A percentile compares a stretch with the other conserved stretches of the same genome.
Evolutionary conservation across 2,113 vertebrate genomes (phyloP).

Genomic region (Dicrurus megarhynchus): DNA sequence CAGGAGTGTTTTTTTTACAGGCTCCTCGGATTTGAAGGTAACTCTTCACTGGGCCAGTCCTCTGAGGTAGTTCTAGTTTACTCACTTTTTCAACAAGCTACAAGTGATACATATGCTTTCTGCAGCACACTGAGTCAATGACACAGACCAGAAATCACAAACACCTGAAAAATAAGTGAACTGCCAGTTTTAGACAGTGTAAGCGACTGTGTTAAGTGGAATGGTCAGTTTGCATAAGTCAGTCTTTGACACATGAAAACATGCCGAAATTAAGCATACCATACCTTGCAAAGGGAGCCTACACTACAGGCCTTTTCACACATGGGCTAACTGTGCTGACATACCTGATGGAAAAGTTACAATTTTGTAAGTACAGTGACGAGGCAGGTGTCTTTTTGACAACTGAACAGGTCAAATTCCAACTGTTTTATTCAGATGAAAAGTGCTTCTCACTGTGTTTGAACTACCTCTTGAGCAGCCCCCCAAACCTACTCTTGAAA

Average conservation of each 20-base stretch:
- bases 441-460: background rate
- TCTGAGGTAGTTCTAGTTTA: background rate
- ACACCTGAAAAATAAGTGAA: background rate
- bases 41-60: background rate
- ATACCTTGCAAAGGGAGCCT: background rate
- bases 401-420: background rate
- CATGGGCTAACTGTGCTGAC: background rate
- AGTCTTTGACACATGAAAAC: background rate
- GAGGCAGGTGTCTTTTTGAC: background rate
- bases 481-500: background rate
- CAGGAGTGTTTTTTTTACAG: background rate
- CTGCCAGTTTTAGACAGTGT: background rate
- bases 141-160: background rate
- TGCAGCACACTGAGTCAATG: background rate
- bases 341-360: background rate
- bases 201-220: background rate
- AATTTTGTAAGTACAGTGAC: background rate
- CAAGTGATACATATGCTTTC: background rate
- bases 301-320: background rate
- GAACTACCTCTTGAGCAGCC: fast-evolving
- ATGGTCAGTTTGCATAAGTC: background rate
- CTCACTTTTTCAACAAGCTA: background rate
- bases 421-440: background rate
- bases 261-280: background rate
- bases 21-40: background rate